A percentile compares a stretch with the other conserved stretches of the same genome.
These are phyloP conservation scores for Actenoides hombroni DNA, from an alignment of 2,113 vertebrate genomes.

Conservation along the genomic window DNA sequence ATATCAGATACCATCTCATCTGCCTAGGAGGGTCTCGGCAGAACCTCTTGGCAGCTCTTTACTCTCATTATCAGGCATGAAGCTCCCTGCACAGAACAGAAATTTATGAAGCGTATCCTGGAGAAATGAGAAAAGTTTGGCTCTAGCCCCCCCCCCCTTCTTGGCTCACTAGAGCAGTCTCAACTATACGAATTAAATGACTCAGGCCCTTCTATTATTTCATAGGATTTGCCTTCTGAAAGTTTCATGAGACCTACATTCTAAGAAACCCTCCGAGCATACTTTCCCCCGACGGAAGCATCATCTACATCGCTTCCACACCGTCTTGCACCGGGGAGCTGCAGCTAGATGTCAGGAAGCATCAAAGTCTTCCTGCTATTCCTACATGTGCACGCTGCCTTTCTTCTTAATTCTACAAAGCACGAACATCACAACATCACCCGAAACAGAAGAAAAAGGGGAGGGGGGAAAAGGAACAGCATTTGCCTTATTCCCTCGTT, in stretches of 20 bases:
- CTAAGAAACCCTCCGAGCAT: neutral
- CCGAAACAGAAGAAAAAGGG: neutral
- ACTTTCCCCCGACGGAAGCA: accelerated
- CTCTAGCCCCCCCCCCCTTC: neutral
- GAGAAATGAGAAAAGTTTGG: constrained; percentile 37
- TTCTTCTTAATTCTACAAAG: neutral
- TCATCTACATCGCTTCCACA: accelerated
- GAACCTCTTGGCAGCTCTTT: neutral
- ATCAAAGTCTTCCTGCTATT: neutral
- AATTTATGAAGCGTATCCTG: constrained; percentile 20
- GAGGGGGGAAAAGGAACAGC: neutral
- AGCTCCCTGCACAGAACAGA: neutral
- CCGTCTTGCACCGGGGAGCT: accelerated
- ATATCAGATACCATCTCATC: neutral
- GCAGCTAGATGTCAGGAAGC: neutral
- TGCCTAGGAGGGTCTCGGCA: neutral
- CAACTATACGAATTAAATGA: neutral
- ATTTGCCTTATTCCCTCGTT: neutral
- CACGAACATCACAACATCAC: neutral
- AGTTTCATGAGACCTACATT: neutral
- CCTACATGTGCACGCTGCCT: neutral
- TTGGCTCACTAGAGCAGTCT: neutral
- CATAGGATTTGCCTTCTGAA: neutral
- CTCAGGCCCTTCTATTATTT: neutral
- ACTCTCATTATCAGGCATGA: neutral